A percentile compares a stretch with the other conserved stretches of the same genome.
These are phyloP conservation scores for Anoplophora glabripennis DNA, from an alignment of 1,140 invertebrate species.

Conservation along the genomic window DNA sequence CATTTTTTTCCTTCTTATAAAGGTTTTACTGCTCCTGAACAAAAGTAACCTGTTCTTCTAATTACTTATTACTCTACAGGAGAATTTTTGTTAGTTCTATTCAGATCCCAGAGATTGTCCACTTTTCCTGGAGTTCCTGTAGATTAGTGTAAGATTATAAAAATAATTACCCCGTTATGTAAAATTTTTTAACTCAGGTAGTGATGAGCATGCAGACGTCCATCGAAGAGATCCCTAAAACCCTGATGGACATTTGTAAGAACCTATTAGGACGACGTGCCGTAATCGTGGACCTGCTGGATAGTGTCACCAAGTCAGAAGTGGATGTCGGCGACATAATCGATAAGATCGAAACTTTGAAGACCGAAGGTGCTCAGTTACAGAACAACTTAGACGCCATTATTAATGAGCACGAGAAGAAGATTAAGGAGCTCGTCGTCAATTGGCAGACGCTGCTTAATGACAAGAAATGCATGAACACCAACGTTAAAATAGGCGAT, in stretches of 20 bases:
- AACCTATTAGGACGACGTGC: slow-evolving; percentile 31
- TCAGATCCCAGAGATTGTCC: too few relatives aligned
- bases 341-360: slow-evolving; percentile 30
- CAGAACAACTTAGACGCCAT: slow-evolving; percentile 26
- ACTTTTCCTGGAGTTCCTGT: too few relatives aligned
- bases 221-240: slow-evolving; percentile 35
- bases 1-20: too few relatives aligned
- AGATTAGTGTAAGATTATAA: too few relatives aligned
- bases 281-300: slow-evolving; percentile 34
- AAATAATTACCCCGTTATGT: too few relatives aligned
- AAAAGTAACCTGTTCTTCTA: too few relatives aligned
- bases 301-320: slow-evolving; percentile 31
- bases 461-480: slow-evolving; percentile 20
- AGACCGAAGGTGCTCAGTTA: slow-evolving; percentile 30
- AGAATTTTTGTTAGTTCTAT: too few relatives aligned
- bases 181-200: not conserved
- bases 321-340: slow-evolving; percentile 25
- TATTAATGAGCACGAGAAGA: slow-evolving; percentile 29
- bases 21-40: too few relatives aligned
- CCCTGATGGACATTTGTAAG: slow-evolving; percentile 33
- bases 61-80: too few relatives aligned
- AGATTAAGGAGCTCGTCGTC: slow-evolving; percentile 30
- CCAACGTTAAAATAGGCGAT: slow-evolving; percentile 24
- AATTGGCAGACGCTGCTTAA: slow-evolving; percentile 34
- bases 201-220: slow-evolving; percentile 33